Evolutionary conservation across 2,888 invertebrate species (phyloP), one percentile per base, ranked within the genome.

Genomic region (Parascotia fuliginaria): DNA sequence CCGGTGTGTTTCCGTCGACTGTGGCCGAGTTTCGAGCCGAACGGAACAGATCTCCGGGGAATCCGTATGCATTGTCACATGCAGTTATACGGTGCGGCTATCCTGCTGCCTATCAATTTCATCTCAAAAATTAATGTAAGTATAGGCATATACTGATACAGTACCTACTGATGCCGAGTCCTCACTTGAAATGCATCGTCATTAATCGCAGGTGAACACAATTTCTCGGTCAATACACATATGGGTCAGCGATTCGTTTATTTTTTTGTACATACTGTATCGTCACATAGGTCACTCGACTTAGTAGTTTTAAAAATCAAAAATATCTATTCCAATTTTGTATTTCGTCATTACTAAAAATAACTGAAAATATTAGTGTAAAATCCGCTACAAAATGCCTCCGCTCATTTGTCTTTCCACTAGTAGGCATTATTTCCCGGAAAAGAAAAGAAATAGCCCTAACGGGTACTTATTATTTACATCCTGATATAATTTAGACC

Each of bases 21-120:
- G 74, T 78, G 83, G 77, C 85, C 85, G 86, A 85, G 77, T 86
- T 87, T 77, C 78, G 50, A 74, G 60, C 70, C 65, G 55, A 74
- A 55, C 79, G 77, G 81, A 81, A 75, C 77, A 81, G 77, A 81
- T 85, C 85, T 76, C 77, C 61, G 64, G 83, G 73, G 80, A 78
- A 76, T 73, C 69, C 75, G 70, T 68, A 62, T 63, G 69, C 73
- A 77, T 81, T 85, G 83, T 83, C 75, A 68, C 60, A 59, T 63
- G 53, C 51, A 51, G 51, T 60, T 31, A 31, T 44, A 28, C 11
- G 22, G 24, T 13, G 13, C 28, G 14, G 3, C 16, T 11, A 24
- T 60, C 47, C 34, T 55, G 27, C 59, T 66, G 55, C 50, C 62
- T 65, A 69, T 72, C 65, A 66, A 63, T 70, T 62, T 55, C 38